These are phyloP conservation scores for Misgurnus anguillicaudatus DNA, from an alignment of 2,113 vertebrate species.

Conservation along the genomic window DNA sequence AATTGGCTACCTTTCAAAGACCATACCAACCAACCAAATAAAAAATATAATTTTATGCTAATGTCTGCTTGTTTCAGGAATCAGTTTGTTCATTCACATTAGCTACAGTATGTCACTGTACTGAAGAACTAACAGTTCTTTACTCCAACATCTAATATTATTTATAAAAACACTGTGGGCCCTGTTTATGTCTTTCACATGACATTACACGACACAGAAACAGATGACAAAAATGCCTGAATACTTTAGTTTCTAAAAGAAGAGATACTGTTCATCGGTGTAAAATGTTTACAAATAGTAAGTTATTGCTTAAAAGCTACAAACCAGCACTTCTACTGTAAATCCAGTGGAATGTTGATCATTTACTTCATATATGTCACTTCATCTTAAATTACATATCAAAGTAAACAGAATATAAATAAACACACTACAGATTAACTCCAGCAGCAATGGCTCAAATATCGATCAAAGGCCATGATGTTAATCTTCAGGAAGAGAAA, in stretches of 20 bases:
- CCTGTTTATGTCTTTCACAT: slow-evolving; percentile 29
- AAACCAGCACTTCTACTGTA: slow-evolving; percentile 50
- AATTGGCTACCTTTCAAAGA: too few species aligned
- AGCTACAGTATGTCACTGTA: background rate
- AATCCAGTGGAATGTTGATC: slow-evolving; percentile 62
- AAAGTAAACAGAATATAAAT: slow-evolving; percentile 66
- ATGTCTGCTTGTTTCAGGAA: too few species aligned
- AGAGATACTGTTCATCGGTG: slow-evolving; percentile 6
- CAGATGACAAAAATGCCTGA: slow-evolving; percentile 26
- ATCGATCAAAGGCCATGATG: slow-evolving; percentile 27
- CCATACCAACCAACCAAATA: too few species aligned
- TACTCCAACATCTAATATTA: background rate
- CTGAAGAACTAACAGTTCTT: background rate
- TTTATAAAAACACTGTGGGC: slow-evolving; percentile 31
- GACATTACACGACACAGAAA: slow-evolving; percentile 20
- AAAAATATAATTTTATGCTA: too few species aligned
- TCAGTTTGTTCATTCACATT: background rate
- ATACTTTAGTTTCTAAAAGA: slow-evolving; percentile 4
- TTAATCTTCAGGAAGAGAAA: slow-evolving; percentile 7
- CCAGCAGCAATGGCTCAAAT: slow-evolving; percentile 73
- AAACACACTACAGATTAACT: slow-evolving; percentile 65
- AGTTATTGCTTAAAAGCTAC: slow-evolving; percentile 22
- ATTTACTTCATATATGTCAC: slow-evolving; percentile 59
- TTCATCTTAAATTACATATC: slow-evolving; percentile 78
- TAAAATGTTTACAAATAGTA: slow-evolving; percentile 17